Conservation (phyloP, 1,140 invertebrate genomes). For the Zaprionus gabonicus region DNA sequence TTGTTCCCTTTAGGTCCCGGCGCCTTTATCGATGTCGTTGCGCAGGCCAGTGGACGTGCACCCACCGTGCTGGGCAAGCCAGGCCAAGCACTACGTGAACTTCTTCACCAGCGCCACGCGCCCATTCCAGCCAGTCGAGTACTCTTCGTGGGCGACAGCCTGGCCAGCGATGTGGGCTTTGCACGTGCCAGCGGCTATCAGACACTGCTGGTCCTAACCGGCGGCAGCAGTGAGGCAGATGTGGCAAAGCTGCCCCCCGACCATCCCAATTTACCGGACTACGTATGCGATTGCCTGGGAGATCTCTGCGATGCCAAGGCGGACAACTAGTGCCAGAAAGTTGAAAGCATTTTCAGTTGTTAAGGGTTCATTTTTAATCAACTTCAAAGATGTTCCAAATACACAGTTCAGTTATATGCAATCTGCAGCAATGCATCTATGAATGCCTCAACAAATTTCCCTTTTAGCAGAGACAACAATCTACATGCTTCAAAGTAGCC, state of each 20-base stretch:
- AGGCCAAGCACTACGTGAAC: conserved; percentile 84
- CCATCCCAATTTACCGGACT: conserved; percentile 77
- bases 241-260: conserved; percentile 29
- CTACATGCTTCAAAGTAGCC: neutral
- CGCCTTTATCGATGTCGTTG: conserved; percentile 85
- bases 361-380: neutral
- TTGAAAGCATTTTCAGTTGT: neutral
- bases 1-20: conserved; percentile 84
- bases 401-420: neutral
- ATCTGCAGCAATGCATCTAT: neutral
- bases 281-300: conserved; percentile 75
- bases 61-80: conserved; percentile 86
- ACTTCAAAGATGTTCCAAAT: neutral
- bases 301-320: conserved; percentile 46
- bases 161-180: conserved; percentile 86
- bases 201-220: conserved; percentile 86
- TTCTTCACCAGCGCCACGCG: conserved; percentile 80
- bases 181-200: conserved; percentile 86
- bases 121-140: conserved; percentile 85
- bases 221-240: conserved; percentile 78
- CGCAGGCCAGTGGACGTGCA: conserved; percentile 80
- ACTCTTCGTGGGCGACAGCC: conserved; percentile 87
- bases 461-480: neutral
- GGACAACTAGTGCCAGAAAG: neutral
- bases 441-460: too few relatives aligned